phyloP scores from a whole-genome alignment of 2,113 vertebrate species.

The Natator depressus region DNA sequence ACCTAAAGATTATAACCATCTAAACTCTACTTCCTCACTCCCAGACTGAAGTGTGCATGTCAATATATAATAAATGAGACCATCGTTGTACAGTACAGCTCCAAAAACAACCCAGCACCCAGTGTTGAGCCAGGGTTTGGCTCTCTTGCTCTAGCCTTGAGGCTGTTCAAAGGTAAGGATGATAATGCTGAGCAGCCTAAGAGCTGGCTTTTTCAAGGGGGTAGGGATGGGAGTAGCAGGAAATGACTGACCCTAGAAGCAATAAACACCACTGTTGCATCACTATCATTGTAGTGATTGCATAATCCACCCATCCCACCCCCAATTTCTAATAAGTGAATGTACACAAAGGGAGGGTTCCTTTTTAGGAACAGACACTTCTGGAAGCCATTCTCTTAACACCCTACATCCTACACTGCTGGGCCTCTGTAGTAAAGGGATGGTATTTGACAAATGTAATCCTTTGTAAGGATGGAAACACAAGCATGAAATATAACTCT shows the following conservation, averaged over 20 bases:
- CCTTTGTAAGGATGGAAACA: too few relatives aligned
- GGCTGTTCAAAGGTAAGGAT: slow-evolving; percentile 71
- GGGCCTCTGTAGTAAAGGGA: too few relatives aligned
- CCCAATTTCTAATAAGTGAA: too few relatives aligned
- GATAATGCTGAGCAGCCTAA: background rate
- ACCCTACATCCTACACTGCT: too few relatives aligned
- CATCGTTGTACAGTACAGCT: background rate
- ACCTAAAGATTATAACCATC: background rate
- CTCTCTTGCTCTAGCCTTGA: slow-evolving; percentile 44
- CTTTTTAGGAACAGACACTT: too few relatives aligned
- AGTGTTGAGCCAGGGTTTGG: slow-evolving; percentile 46
- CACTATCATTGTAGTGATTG: too few relatives aligned
- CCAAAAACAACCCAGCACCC: slow-evolving; percentile 2
- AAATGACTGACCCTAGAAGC: background rate
- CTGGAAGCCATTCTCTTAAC: too few relatives aligned
- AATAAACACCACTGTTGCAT: background rate
- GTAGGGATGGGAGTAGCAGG: background rate
- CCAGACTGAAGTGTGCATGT: slow-evolving; percentile 62
- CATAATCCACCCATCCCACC: too few relatives aligned
- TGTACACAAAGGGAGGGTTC: too few relatives aligned
- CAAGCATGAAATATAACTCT: too few relatives aligned
- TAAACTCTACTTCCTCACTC: background rate
- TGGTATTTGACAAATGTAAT: too few relatives aligned
- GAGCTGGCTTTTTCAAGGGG: background rate
- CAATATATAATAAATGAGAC: slow-evolving; percentile 31